These are phyloP conservation scores for Achatina immaculata DNA, from an alignment of 1,140 invertebrate species.

Conservation along the genomic window DNA sequence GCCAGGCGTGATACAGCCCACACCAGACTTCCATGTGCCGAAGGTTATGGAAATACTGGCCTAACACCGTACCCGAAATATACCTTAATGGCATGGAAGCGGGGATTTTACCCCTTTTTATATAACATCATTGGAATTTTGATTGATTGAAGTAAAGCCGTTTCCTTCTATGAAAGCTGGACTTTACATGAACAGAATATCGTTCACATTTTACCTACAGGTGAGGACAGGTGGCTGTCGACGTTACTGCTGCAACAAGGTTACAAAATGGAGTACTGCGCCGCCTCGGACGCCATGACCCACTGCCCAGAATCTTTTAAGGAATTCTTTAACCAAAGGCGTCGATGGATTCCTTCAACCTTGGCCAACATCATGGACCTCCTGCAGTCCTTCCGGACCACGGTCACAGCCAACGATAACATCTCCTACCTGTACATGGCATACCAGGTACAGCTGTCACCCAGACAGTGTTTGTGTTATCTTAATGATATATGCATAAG, in stretches of 20 bases:
- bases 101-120: too few species aligned
- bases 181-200: too few species aligned
- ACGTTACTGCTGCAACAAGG: slow-evolving; percentile 77
- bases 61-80: too few species aligned
- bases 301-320: slow-evolving; percentile 75
- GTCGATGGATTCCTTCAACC: slow-evolving; percentile 78
- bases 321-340: slow-evolving; percentile 72
- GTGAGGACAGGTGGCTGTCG: slow-evolving; percentile 78
- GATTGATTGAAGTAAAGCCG: too few species aligned
- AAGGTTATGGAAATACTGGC: too few species aligned
- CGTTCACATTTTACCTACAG: slow-evolving; percentile 48
- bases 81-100: too few species aligned
- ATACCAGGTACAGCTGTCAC: slow-evolving; percentile 56
- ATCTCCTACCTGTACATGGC: slow-evolving; percentile 76
- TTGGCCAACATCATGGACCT: slow-evolving; percentile 79
- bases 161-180: too few species aligned
- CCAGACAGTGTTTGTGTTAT: too few species aligned
- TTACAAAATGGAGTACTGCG: slow-evolving; percentile 78
- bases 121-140: too few species aligned
- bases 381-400: slow-evolving; percentile 73
- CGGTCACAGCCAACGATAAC: slow-evolving; percentile 75
- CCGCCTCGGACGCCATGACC: slow-evolving; percentile 77
- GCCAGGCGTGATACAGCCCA: too few species aligned
- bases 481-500: too few species aligned
- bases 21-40: too few species aligned